Evolutionary conservation across 2,113 vertebrate species (phyloP), one percentile per base, ranked within the genome.

Genomic region (Colinus virginianus): DNA sequence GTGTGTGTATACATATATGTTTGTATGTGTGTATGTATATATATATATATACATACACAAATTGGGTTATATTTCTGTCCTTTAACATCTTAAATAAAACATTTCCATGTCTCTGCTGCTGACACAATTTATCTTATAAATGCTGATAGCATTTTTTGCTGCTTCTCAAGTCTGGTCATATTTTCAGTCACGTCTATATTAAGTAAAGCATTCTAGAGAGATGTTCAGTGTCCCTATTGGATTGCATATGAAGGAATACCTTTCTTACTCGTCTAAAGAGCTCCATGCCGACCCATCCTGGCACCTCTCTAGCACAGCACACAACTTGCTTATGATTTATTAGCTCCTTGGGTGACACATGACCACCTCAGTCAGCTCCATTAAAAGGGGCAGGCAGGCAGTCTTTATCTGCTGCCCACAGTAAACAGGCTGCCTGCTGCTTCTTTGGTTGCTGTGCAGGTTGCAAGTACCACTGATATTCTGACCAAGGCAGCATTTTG

Each of bases 271-370:
- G 8, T 32, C 40, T 26, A 74, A 66, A 90, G 15, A 66, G 8
- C 36, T 79, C 72, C 69, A 36, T 66, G 13, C 38, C 79, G 74
- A 40, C 18, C 48, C 48, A 26, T 40, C 1, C 2, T 59, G 46
- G 34, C 22, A 14, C 18, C 61, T 70, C n/a, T 19, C 40, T 12
- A 11, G 66, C 11, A 36, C 46, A 82, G 9, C 5, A 30, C 0
- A 2, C 23, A 55, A 38, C 0, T 0, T 9, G 15, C 30, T 62
- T 1, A 1, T 32, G 38, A 36, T 55, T 67, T 69, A 13, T 76
- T 21, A 79, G 43, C 23, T 79, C 34, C 21, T 34, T 49, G 6
- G 19, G 25, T 55, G 53, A 18, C 13, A 3, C 32, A 11, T 10
- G 38, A 16, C 23, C 78, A 28, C 38, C 45, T 68, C 67, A 19